Conservation (phyloP, 2,888 invertebrate genomes). For the Cerastoderma edule region DNA sequence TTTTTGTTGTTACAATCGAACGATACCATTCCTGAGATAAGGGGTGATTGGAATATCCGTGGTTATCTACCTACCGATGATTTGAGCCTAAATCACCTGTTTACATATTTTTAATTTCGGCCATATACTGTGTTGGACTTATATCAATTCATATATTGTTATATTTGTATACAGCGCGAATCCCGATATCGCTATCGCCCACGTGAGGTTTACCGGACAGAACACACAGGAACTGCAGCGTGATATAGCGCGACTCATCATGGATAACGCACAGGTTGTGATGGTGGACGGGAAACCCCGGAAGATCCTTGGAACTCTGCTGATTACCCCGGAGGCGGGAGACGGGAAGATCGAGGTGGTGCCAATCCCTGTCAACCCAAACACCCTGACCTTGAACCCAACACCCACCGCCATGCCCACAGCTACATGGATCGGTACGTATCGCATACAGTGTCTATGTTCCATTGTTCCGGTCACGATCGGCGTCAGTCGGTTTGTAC, state of each 20-base stretch:
- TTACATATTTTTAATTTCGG: no score
- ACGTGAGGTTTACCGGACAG: constrained; percentile 62
- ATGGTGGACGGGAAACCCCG: constrained; percentile 52
- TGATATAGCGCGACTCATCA: constrained; percentile 56
- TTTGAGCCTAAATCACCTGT: no score
- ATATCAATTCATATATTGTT: no score
- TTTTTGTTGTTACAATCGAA: no score
- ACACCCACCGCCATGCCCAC: constrained; percentile 34
- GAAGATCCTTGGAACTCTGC: constrained; percentile 65
- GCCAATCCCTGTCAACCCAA: constrained; percentile 55
- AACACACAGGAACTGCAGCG: constrained; percentile 49
- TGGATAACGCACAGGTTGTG: constrained; percentile 57
- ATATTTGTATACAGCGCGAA: constrained; percentile 42
- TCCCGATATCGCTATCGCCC: constrained; percentile 54
- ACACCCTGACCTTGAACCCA: constrained; percentile 38
- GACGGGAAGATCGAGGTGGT: constrained; percentile 51
- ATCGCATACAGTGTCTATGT: no score
- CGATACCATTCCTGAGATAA: no score
- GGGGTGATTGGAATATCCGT: no score
- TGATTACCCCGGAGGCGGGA: constrained; percentile 58
- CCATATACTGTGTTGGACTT: no score
- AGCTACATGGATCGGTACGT: constrained; percentile 13
- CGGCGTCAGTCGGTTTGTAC: no score
- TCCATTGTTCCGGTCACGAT: no score
- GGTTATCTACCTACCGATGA: no score